Base-by-base conservation (phyloP, 2,888 invertebrate genomes). In the Hololepta plana region DNA sequence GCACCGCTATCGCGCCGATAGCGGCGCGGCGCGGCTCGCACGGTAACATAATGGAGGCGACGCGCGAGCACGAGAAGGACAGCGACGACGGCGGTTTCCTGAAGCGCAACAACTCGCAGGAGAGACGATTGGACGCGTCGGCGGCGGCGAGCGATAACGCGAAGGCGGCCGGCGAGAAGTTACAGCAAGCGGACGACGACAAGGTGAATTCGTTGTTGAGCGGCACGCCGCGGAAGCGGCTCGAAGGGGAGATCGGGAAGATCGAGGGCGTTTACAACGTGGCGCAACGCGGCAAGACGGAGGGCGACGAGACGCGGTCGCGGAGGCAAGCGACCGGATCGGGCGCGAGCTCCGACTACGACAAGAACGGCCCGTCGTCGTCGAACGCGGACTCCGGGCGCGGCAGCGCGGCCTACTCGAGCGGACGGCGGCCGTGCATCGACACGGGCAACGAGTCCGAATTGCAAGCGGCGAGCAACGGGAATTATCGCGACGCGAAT, bases 321-420 rank as follows among this genome's bases (percentile, higher is more conserved):
- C n/a, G n/a, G n/a, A 32, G 31, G 55, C 58, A n/a, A 47, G 59
- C 41, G 7, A n/a, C 55, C 21, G 64, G 67, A 10, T 70, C 70
- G 7, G 67, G 65, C 3, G 67, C 67, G 14, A 71, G 71, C 47
- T 70, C 70, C 45, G 79, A 79, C 53, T 77, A 76, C 43, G 76
- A 77, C 46, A 77, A 76, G 49, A 64, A 72, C 24, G 73, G 74
- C 4, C 73, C 72, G 36, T 73, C 72, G 7, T 62, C 61, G 2
- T 76, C 75, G 1, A 76, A 77, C 45, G 74, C 74, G 12, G 79
- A 80, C 50, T 79, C 77, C 1, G 79, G 79, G 10, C 59, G 79
- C 36, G 79, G 79, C n/a, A 77, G 77, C 45, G 77, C 76, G 4
- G 75, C 76, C 22, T 77, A 77, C 50, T 76, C 76, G 19, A 77